A percentile compares a stretch with the other conserved stretches of the same genome.
These are phyloP conservation scores for Istiophorus platypterus DNA, from an alignment of 2,113 vertebrate species.

Conservation along the genomic window DNA sequence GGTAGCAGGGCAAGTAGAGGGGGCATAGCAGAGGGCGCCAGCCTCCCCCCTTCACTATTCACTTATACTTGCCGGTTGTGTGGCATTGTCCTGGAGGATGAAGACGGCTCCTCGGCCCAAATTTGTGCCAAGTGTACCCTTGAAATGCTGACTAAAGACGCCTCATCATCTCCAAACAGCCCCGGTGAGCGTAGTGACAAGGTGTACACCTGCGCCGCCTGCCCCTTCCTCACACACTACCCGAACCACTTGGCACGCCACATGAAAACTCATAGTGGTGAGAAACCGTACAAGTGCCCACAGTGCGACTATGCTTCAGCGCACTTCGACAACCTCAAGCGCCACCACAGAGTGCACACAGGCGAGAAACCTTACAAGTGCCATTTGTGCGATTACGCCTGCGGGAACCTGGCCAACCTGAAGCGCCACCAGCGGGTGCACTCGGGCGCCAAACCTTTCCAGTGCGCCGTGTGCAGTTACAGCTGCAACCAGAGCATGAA, in stretches of 20 bases:
- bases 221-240: constrained; percentile 96
- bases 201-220: constrained; percentile 93
- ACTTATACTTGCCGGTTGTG: constrained; percentile 94
- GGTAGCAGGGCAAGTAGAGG: constrained; percentile 48
- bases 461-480: constrained; percentile 94
- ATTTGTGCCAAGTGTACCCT: constrained; percentile 92
- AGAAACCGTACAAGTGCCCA: constrained; percentile 96
- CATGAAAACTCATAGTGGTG: constrained; percentile 98
- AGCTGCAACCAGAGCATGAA: constrained; percentile 99
- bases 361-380: constrained; percentile 96
- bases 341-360: constrained; percentile 94
- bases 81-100: constrained; percentile 91
- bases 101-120: constrained; percentile 89
- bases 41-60: constrained; percentile 90
- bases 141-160: constrained; percentile 88
- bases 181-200: constrained; percentile 87
- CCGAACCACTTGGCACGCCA: constrained; percentile 97
- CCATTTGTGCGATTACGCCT: constrained; percentile 94
- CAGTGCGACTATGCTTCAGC: constrained; percentile 95
- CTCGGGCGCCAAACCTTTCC: constrained; percentile 96
- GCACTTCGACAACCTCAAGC: constrained; percentile 98
- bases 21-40: constrained; percentile 47
- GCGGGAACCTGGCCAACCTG: constrained; percentile 97
- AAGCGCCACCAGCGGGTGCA: constrained; percentile 97
- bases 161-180: constrained; percentile 68